Evolutionary conservation across 2,113 vertebrate genomes (phyloP).

Genomic region (Ranitomeya variabilis): DNA sequence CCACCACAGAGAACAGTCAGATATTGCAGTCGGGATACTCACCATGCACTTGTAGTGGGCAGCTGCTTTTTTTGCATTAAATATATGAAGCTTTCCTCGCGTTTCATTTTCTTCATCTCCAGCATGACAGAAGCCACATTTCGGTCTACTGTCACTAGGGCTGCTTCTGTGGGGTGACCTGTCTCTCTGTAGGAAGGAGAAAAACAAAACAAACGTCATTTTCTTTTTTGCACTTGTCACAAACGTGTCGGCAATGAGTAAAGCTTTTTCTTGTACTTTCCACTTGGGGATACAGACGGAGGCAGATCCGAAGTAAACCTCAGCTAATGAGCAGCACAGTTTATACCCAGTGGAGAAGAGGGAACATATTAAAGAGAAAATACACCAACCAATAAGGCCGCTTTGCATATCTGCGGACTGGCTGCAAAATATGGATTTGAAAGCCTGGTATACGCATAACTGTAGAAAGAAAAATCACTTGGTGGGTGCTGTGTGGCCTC

Average conservation of each 20-base stretch:
- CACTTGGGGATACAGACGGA: too few relatives aligned
- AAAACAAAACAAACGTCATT: neutral
- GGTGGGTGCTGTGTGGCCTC: too few relatives aligned
- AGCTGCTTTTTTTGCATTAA: constrained; percentile 97
- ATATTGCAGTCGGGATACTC: constrained; percentile 62
- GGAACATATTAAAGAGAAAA: too few relatives aligned
- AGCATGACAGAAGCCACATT: constrained; percentile 97
- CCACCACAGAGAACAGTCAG: too few relatives aligned
- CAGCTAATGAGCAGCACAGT: too few relatives aligned
- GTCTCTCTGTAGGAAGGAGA: constrained; percentile 80
- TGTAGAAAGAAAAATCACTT: too few relatives aligned
- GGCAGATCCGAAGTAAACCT: too few relatives aligned
- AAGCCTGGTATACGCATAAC: too few relatives aligned
- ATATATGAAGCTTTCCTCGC: constrained; percentile 91
- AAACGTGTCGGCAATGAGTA: neutral
- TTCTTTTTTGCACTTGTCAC: neutral
- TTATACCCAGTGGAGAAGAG: too few relatives aligned
- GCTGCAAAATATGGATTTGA: too few relatives aligned
- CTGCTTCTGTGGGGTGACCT: constrained; percentile 92
- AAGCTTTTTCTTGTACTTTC: neutral
- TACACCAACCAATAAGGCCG: too few relatives aligned
- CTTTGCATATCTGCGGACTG: too few relatives aligned
- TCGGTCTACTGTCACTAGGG: constrained; percentile 89
- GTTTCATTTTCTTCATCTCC: constrained; percentile 97
- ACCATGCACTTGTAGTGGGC: constrained; percentile 99